Conservation (phyloP, 2,797 vertebrate species). For the Pteropus rufus region DNA sequence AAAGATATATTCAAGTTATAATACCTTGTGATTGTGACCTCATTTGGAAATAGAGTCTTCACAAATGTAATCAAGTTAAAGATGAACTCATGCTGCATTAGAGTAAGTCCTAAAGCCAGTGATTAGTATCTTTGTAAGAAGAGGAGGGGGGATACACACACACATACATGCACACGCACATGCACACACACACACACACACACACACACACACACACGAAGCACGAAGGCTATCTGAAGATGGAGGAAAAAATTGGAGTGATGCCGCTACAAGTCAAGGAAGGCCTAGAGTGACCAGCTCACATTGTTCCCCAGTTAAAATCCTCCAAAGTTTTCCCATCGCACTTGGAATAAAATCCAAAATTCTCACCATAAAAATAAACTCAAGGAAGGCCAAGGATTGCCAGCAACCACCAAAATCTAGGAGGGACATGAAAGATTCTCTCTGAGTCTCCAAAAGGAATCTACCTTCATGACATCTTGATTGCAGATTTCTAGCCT, state of each 20-base stretch:
- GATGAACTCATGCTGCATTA: background rate
- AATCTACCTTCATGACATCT: background rate
- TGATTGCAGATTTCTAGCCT: background rate
- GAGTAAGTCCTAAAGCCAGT: background rate
- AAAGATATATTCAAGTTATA: background rate
- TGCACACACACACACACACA: no score
- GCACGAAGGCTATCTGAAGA: background rate
- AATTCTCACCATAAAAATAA: no score
- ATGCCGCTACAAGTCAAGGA: background rate
- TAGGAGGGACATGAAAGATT: background rate
- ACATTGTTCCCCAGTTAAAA: no score
- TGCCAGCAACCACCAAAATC: background rate
- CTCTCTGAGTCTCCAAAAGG: background rate
- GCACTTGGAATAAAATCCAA: no score
- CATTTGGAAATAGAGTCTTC: background rate
- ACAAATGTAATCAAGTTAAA: background rate
- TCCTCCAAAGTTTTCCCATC: no score
- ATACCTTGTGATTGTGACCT: background rate
- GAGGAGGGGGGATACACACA: background rate
- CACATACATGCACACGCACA: accelerated
- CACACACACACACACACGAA: accelerated
- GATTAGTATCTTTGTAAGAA: background rate
- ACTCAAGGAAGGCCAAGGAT: background rate
- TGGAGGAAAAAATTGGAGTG: background rate
- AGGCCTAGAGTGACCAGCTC: no score